These are phyloP conservation scores for Macquaria australasica DNA, from an alignment of 2,113 vertebrate species.

Conservation along the genomic window DNA sequence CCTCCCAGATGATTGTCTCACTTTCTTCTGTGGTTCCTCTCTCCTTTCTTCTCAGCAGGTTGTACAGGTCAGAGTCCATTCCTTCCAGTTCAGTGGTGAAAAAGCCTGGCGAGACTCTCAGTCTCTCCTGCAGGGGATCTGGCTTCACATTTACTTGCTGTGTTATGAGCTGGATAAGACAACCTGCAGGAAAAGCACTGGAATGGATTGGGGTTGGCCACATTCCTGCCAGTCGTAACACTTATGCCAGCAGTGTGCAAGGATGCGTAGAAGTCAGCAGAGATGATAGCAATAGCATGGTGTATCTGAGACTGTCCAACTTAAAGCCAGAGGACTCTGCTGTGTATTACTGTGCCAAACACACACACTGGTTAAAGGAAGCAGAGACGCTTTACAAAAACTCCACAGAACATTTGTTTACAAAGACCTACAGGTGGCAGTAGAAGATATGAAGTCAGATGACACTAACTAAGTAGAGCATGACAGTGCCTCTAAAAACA, in stretches of 20 bases:
- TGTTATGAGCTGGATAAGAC: conserved; percentile 66
- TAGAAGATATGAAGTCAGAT: background rate
- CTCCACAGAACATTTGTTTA: background rate
- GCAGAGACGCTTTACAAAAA: conserved; percentile 24
- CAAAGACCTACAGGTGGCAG: conserved; percentile 2
- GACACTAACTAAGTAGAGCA: background rate
- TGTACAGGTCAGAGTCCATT: conserved; percentile 18
- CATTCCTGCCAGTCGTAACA: conserved; percentile 29
- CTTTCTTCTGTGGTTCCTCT: background rate
- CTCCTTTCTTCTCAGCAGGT: conserved; percentile 11
- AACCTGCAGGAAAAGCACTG: conserved; percentile 49
- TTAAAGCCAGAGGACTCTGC: conserved; percentile 41
- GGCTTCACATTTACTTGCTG: conserved; percentile 6
- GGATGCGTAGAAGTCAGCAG: conserved; percentile 42
- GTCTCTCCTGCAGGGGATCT: conserved; percentile 61
- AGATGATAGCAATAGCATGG: conserved; percentile 48
- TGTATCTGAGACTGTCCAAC: conserved; percentile 46
- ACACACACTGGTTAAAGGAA: background rate
- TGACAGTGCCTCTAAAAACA: background rate
- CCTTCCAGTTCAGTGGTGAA: background rate
- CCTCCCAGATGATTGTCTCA: background rate
- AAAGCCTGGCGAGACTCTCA: conserved; percentile 54
- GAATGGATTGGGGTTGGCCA: conserved; percentile 51
- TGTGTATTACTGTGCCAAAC: conserved; percentile 45
- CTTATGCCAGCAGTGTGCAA: conserved; percentile 34